These are phyloP conservation scores for Drosophila lacteicornis DNA, from an alignment of 1,140 invertebrate genomes.

Conservation along the genomic window DNA sequence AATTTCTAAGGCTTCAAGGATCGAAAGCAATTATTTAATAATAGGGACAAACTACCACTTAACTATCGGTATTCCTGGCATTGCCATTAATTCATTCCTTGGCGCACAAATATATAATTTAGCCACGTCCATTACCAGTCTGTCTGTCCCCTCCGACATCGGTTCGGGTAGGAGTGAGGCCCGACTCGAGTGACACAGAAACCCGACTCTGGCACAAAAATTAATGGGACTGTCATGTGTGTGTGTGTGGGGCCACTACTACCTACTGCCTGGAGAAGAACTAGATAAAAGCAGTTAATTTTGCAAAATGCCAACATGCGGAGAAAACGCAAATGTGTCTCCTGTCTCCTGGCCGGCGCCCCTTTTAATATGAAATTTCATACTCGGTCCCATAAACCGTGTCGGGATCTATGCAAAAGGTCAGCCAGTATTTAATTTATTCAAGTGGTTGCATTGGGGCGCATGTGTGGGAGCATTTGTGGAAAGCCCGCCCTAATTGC, in stretches of 20 bases:
- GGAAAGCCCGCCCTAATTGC: constrained; percentile 39
- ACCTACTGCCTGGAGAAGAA: constrained; percentile 30
- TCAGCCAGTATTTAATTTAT: constrained; percentile 41
- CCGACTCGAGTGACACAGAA: constrained; percentile 54
- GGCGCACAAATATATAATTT: constrained; percentile 31
- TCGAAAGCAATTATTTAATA: constrained; percentile 43
- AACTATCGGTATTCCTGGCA: constrained; percentile 21
- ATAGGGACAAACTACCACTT: constrained; percentile 34
- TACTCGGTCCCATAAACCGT: constrained; percentile 18
- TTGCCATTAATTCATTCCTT: constrained; percentile 40
- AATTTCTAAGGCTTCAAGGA: constrained; percentile 8
- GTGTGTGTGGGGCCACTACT: constrained; percentile 14
- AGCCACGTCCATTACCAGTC: constrained; percentile 34
- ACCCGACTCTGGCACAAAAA: constrained; percentile 48
- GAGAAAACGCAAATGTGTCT: constrained; percentile 31
- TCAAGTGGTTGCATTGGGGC: constrained; percentile 16
- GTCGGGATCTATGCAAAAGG: constrained; percentile 16
- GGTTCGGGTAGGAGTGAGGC: background rate
- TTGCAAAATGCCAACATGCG: constrained; percentile 42
- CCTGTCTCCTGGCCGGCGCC: constrained; percentile 8
- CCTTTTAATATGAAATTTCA: constrained; percentile 42
- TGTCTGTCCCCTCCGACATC: constrained; percentile 5
- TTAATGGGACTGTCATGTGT: constrained; percentile 53
- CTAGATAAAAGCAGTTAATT: constrained; percentile 74
- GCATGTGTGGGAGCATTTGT: constrained; percentile 7